These are phyloP conservation scores for Hippoglossus stenolepis DNA, from an alignment of 2,113 vertebrate genomes.

Conservation along the genomic window DNA sequence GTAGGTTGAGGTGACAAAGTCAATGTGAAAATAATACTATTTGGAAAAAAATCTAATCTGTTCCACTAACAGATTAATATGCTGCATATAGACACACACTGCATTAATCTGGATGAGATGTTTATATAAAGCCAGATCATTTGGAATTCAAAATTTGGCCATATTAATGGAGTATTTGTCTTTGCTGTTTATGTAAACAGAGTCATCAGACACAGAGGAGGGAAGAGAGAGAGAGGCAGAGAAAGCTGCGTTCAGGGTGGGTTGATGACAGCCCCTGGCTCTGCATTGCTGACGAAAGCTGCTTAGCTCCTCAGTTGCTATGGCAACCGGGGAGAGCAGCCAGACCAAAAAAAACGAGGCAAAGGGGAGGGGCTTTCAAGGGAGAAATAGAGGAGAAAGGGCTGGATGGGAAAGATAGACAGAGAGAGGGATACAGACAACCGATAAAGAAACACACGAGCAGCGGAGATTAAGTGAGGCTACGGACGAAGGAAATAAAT, in stretches of 20 bases:
- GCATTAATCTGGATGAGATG: constrained; percentile 41
- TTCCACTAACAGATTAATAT: constrained; percentile 12
- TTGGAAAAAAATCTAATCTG: constrained; percentile 15
- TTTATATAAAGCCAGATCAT: constrained; percentile 54
- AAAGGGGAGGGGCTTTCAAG: constrained; percentile 85
- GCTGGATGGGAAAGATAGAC: constrained; percentile 81
- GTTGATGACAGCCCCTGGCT: constrained; percentile 87
- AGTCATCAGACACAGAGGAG: constrained; percentile 68
- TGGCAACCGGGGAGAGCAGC: constrained; percentile 88
- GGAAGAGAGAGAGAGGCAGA: constrained; percentile 58
- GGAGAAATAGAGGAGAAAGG: constrained; percentile 86
- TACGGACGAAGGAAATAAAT: constrained; percentile 52
- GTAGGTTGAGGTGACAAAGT: neutral
- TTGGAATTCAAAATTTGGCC: constrained; percentile 37
- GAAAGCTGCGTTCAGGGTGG: constrained; percentile 72
- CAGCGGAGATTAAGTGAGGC: constrained; percentile 47
- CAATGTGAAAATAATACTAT: neutral
- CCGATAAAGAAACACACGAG: constrained; percentile 81
- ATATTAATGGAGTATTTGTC: constrained; percentile 69
- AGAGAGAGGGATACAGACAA: constrained; percentile 74
- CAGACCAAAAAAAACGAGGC: constrained; percentile 85
- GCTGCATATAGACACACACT: neutral
- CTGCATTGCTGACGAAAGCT: constrained; percentile 89
- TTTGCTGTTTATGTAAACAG: constrained; percentile 75
- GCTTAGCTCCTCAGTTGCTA: constrained; percentile 91